These are phyloP conservation scores for Daboia siamensis DNA, from an alignment of 2,113 vertebrate species.

Conservation along the genomic window DNA sequence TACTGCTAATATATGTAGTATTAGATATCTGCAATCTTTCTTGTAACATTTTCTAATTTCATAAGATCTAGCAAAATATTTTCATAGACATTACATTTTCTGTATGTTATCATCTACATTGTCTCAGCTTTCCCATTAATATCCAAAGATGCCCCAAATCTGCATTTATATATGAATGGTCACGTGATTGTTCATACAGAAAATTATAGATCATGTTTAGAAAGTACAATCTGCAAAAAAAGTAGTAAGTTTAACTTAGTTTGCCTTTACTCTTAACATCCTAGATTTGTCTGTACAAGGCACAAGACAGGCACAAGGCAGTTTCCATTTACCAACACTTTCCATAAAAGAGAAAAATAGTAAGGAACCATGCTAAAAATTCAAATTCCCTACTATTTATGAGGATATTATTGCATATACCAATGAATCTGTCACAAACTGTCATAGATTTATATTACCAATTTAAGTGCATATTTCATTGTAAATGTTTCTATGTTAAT, in stretches of 20 bases:
- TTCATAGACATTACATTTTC: background rate
- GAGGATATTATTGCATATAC: background rate
- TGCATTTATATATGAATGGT: background rate
- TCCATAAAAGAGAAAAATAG: background rate
- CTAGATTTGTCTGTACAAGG: too few species aligned
- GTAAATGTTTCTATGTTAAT: background rate
- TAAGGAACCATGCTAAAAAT: background rate
- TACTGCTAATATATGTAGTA: too few species aligned
- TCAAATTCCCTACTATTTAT: background rate
- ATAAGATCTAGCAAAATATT: background rate
- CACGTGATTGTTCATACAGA: background rate
- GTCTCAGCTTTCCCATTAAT: background rate
- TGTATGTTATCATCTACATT: background rate
- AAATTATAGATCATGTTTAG: background rate
- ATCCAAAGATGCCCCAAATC: background rate
- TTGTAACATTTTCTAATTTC: background rate
- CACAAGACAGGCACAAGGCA: background rate
- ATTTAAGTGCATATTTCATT: background rate
- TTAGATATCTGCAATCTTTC: too few species aligned
- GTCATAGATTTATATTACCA: accelerated
- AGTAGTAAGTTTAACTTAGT: background rate
- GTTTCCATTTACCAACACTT: background rate
- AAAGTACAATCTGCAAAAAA: background rate
- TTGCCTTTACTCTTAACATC: background rate
- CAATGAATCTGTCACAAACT: background rate